Percentiles rank a stretch among this genome's conserved stretches.
These are phyloP conservation scores for Busseola fusca DNA, from an alignment of 2,888 invertebrate species.

Conservation along the genomic window DNA sequence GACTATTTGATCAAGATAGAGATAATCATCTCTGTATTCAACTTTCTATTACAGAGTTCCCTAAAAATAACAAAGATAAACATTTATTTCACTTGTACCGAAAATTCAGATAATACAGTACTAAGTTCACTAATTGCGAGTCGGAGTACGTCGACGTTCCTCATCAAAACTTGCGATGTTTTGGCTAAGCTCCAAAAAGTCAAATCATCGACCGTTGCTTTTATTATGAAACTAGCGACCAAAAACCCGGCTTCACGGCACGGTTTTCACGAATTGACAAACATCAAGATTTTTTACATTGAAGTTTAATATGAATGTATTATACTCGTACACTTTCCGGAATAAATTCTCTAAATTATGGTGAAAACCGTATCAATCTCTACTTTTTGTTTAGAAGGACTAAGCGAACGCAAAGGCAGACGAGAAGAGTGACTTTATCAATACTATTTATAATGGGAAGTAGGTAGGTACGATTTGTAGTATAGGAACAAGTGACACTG, in stretches of 20 bases:
- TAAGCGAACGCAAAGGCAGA: neutral
- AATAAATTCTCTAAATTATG: neutral
- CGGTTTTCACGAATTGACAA: neutral
- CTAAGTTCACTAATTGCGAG: slow-evolving; percentile 69
- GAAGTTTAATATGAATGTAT: neutral
- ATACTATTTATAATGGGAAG: neutral
- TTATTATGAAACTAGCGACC: slow-evolving; percentile 39
- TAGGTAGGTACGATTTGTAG: slow-evolving; percentile 13
- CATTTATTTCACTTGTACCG: slow-evolving; percentile 3
- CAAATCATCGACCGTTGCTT: slow-evolving; percentile 63
- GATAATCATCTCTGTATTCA: neutral
- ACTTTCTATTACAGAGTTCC: neutral
- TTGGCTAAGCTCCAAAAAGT: slow-evolving; percentile 75
- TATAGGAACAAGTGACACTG: slow-evolving; percentile 16
- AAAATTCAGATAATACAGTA: slow-evolving; percentile 55
- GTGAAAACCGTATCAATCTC: neutral
- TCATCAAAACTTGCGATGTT: slow-evolving; percentile 73
- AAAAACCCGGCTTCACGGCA: neutral
- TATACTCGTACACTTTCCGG: neutral
- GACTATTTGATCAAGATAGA: neutral
- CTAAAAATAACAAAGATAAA: slow-evolving; percentile 3
- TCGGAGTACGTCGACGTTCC: slow-evolving; percentile 64
- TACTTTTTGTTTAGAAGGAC: neutral
- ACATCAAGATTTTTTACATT: neutral
- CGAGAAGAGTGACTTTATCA: neutral